Conservation (phyloP, 2,797 vertebrate genomes). For the Macropus fuliginosus region DNA sequence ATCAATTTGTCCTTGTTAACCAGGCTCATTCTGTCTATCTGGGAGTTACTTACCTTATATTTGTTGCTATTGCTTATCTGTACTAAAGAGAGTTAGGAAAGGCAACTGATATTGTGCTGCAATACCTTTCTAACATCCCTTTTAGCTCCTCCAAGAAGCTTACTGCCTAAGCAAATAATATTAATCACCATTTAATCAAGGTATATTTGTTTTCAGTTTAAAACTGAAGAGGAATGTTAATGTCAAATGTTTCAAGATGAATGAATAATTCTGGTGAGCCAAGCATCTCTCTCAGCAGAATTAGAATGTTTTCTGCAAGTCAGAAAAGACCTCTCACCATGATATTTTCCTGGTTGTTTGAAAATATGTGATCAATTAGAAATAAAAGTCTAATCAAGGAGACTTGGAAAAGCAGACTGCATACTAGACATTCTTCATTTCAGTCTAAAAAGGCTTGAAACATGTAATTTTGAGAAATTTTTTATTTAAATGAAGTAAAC, state of each 20-base stretch:
- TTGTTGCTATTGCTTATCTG: not conserved
- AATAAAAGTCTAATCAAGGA: slow-evolving; percentile 77
- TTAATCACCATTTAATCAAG: slow-evolving; percentile 76
- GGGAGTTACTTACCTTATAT: not conserved
- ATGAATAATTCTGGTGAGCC: slow-evolving; percentile 18
- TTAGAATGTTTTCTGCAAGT: slow-evolving; percentile 70
- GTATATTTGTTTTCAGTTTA: slow-evolving; percentile 78
- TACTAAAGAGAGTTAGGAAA: slow-evolving; percentile 27
- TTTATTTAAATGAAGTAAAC: slow-evolving; percentile 80
- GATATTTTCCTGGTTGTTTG: not conserved
- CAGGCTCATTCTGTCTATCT: not conserved
- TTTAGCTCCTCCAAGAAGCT: slow-evolving; percentile 73
- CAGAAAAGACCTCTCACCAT: slow-evolving; percentile 49
- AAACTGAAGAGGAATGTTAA: slow-evolving; percentile 73
- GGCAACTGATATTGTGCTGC: slow-evolving; percentile 75
- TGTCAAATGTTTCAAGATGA: slow-evolving; percentile 56
- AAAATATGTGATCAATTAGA: slow-evolving; percentile 54
- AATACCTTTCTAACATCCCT: slow-evolving; percentile 75
- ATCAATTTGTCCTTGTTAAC: not conserved
- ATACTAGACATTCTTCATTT: slow-evolving; percentile 64
- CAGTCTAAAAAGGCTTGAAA: slow-evolving; percentile 44
- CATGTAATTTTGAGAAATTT: slow-evolving; percentile 66
- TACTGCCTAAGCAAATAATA: slow-evolving; percentile 78
- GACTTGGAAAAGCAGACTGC: slow-evolving; percentile 57
- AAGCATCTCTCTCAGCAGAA: slow-evolving; percentile 35